Base-by-base conservation (phyloP, 1,140 invertebrate species). In the Nautilus pompilius region DNA sequence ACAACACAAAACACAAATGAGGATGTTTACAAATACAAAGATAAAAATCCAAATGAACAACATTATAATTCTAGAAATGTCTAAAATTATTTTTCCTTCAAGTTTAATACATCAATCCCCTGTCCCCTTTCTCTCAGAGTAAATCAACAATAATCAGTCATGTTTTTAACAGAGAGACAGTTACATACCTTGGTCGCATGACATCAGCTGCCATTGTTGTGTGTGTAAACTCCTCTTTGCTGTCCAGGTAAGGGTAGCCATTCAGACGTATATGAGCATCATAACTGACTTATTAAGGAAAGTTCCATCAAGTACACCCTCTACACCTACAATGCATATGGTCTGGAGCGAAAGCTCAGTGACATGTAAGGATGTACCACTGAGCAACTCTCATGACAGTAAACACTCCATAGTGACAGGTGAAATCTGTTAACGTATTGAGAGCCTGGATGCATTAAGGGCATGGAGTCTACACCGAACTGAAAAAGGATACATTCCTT, bases 161-260 rank as follows among this genome's bases (percentile, higher is more conserved):
- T n/a, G n/a, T n/a, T n/a, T n/a, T n/a, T n/a, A n/a, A 29, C 5
- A 46, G 41, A 41, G 24, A 13, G 20, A n/a, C 17, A n/a, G 26
- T 20, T 49, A 62, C 70, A 46, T 68, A 83, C 81, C 83, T 78
- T 36, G 97, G 96, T 80, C 96, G 91, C 97, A 99, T 99, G 13
- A 99, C 95, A 85, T 99, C 96, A n/a, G 93, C 91, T 0, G 97
- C 97, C n/a, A 98, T 86, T 6, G 95, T 96, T 3, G 96, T 98
- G 79, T 98, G 93, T 34, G 93, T 92, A 85, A 98, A 99, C 80
- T 99, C 96, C 71, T 98, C 95, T 69, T 99, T 99, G 75, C 92
- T 96, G 80, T 99, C 96, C 56, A 99, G 85, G 85, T 98, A 99
- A 3, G 98, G 98, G 85, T 99, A 99, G 0, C 95, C 95, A 80